Base-by-base conservation (phyloP, 2,113 vertebrate species). In the Haemorhous mexicanus region DNA sequence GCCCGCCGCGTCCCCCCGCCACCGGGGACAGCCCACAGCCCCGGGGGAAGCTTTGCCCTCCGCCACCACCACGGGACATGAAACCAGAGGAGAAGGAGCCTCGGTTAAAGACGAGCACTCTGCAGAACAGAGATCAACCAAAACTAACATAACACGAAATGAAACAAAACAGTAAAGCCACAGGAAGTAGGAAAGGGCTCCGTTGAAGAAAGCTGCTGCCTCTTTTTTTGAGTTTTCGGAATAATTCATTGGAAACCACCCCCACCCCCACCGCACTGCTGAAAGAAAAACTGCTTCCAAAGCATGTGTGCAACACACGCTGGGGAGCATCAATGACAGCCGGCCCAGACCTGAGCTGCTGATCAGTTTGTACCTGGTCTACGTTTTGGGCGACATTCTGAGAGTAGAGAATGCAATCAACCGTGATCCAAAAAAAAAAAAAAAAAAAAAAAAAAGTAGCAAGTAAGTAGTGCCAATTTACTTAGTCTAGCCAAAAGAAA, bases 11-110 rank as follows among this genome's bases (percentile, higher is more conserved):
- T n/a, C n/a, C 52, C 24, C 50, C 50, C 50, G 27, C 50, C 50
- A 27, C 52, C 52, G 52, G n/a, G 20, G 2, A 8, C 32, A 15
- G 1, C 59, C n/a, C 50, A 1, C 70, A 41, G 0, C 26, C 35
- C 33, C 18, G 12, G 44, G n/a, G 10, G 7, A 2, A 44, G 32
- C 3, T 20, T 4, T 26, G 32, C 19, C 39, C 41, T 24, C 28
- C 23, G 0, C 11, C 52, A 11, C 30, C 33, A 1, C 19, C 56
- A 20, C 26, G 32, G 35, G 32, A 80, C 17, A 32, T 0, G 18
- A 43, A 37, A 27, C 15, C 7, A 50, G 13, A 58, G 28, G 32
- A 43, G 49, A 1, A 14, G 28, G 44, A 26, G 46, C 39, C 61
- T 13, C 7, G 28, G 13, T 20, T 10, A 46, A 39, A 28, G 46